A percentile compares a stretch with the other conserved stretches of the same genome.
These are phyloP conservation scores for Gymnobelideus leadbeateri DNA, from an alignment of 2,113 vertebrate species.

Conservation along the genomic window DNA sequence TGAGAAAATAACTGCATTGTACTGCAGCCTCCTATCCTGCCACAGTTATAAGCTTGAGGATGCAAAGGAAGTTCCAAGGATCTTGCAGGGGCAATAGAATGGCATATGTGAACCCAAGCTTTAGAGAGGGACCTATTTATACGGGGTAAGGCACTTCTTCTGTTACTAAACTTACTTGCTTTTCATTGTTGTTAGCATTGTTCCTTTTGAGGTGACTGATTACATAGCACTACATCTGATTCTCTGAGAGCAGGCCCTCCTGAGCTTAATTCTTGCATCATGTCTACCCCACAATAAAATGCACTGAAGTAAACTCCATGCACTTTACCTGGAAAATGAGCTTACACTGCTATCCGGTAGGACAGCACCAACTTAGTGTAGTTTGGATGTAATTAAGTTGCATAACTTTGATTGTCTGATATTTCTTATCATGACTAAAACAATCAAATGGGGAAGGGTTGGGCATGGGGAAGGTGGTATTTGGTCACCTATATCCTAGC, in stretches of 20 bases:
- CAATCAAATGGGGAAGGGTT: neutral
- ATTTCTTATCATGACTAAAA: slow-evolving; percentile 42
- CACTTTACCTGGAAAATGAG: slow-evolving; percentile 54
- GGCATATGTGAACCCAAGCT: slow-evolving; percentile 64
- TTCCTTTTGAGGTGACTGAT: slow-evolving; percentile 45
- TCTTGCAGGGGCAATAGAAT: slow-evolving; percentile 55
- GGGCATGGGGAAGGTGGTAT: neutral
- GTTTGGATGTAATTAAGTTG: slow-evolving; percentile 45
- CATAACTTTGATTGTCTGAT: slow-evolving; percentile 25
- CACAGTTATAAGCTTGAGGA: slow-evolving; percentile 72
- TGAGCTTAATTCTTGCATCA: slow-evolving; percentile 38
- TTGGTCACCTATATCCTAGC: slow-evolving; percentile 56
- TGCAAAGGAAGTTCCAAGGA: slow-evolving; percentile 73
- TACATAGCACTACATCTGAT: slow-evolving; percentile 2
- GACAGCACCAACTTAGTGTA: slow-evolving; percentile 43
- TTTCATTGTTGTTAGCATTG: slow-evolving; percentile 58
- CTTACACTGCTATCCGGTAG: slow-evolving; percentile 37
- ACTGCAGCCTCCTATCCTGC: slow-evolving; percentile 83
- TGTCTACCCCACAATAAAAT: slow-evolving; percentile 57
- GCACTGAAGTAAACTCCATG: slow-evolving; percentile 56
- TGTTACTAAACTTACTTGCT: slow-evolving; percentile 17
- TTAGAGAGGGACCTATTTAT: slow-evolving; percentile 48
- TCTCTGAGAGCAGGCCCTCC: slow-evolving; percentile 46
- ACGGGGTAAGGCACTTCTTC: slow-evolving; percentile 69
- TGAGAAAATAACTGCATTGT: slow-evolving; percentile 85